These are phyloP conservation scores for Bimastos eiseni DNA, from an alignment of 2,888 invertebrate species.

Conservation along the genomic window DNA sequence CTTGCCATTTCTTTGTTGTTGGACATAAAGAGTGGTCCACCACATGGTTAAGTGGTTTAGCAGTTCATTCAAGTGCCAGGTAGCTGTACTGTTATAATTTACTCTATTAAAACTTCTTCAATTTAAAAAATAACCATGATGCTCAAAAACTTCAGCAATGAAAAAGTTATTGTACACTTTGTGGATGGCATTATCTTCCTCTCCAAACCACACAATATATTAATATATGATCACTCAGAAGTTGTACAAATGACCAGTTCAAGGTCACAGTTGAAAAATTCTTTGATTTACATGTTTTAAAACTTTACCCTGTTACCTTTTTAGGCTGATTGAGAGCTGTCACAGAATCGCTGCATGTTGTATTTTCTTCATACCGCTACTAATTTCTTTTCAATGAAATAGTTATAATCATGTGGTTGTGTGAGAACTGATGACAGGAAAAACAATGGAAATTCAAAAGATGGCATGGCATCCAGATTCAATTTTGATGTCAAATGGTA, in stretches of 20 bases:
- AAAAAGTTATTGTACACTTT: background rate
- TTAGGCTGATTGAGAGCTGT: background rate
- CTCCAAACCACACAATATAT: background rate
- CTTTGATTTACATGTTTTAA: background rate
- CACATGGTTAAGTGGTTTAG: no score
- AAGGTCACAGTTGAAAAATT: background rate
- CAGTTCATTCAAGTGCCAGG: no score
- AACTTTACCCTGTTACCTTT: background rate
- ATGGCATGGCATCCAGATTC: background rate
- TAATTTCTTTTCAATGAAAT: conserved; percentile 20
- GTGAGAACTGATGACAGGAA: background rate
- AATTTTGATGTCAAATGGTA: background rate
- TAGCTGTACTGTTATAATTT: no score
- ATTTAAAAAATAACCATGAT: background rate
- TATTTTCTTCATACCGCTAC: background rate
- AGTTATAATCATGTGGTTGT: background rate
- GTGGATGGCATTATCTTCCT: background rate
- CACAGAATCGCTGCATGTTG: background rate
- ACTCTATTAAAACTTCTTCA: background rate
- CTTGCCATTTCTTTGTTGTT: no score
- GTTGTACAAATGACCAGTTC: background rate
- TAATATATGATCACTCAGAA: background rate
- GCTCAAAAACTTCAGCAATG: background rate
- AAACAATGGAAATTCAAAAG: conserved; percentile 17
- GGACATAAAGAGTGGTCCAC: no score